Percentiles rank a stretch among this genome's conserved stretches.
phyloP scores from a whole-genome alignment of 2,113 vertebrate genomes.

The Camelus bactrianus region DNA sequence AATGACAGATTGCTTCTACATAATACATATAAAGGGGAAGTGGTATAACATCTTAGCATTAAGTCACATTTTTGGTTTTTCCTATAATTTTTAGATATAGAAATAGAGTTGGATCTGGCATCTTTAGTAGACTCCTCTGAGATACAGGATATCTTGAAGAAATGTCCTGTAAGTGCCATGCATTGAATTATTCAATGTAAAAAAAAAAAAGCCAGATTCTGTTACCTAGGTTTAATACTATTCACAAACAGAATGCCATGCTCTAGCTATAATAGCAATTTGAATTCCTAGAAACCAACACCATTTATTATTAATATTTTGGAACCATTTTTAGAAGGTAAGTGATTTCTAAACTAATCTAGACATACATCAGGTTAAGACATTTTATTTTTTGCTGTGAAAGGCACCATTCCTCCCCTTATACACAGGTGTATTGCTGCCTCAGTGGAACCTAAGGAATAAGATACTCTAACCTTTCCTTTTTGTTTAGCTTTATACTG shows the following conservation, averaged over 20 bases:
- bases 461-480: conserved; percentile 4
- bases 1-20: conserved; percentile 5
- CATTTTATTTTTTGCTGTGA: background rate
- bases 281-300: conserved; percentile 9
- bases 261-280: background rate
- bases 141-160: conserved; percentile 35
- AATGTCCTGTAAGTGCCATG: conserved; percentile 41
- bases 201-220: conserved; percentile 28
- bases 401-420: background rate
- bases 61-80: conserved; percentile 52
- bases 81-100: background rate
- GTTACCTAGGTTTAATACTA: conserved; percentile 28
- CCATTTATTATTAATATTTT: background rate
- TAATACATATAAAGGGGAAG: background rate
- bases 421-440: background rate
- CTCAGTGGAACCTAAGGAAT: background rate
- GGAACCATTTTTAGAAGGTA: conserved; percentile 25
- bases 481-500: conserved; percentile 45
- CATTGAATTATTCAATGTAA: conserved; percentile 50
- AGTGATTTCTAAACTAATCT: conserved; percentile 43
- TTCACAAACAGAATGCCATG: background rate
- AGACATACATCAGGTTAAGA: background rate
- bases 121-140: conserved; percentile 41
- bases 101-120: conserved; percentile 48
- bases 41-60: background rate